These are phyloP conservation scores for Adelosebastes latens DNA, from an alignment of 2,797 vertebrate genomes.

Conservation along the genomic window DNA sequence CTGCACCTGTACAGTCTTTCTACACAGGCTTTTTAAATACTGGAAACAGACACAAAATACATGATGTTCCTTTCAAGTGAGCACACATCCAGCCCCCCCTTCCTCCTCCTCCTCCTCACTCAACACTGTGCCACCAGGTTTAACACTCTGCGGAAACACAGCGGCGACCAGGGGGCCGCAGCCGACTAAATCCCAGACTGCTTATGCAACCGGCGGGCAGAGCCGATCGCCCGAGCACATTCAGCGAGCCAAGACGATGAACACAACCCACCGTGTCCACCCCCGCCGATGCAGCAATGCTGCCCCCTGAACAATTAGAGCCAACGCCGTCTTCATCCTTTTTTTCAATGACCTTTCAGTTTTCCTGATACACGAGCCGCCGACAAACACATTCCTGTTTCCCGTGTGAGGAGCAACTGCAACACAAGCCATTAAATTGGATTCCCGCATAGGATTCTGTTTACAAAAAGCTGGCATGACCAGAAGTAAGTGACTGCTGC, in stretches of 20 bases:
- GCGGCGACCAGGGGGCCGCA: constrained; percentile 9
- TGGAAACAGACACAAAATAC: constrained; percentile 35
- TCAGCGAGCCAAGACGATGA: constrained; percentile 32
- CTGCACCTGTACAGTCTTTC: neutral
- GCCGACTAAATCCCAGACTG: constrained; percentile 45
- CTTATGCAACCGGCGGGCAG: constrained; percentile 56
- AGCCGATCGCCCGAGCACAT: constrained; percentile 14
- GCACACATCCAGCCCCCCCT: neutral
- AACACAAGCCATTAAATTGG: neutral
- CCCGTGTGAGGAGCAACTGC: neutral
- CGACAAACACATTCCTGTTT: neutral
- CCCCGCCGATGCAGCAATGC: neutral
- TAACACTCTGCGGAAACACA: constrained; percentile 34
- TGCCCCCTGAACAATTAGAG: constrained; percentile 19
- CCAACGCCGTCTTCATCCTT: neutral
- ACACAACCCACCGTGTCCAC: constrained; percentile 15
- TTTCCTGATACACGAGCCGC: neutral
- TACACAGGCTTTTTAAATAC: neutral
- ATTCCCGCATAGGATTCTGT: neutral
- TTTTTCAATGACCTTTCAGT: neutral
- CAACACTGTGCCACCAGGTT: constrained; percentile 36
- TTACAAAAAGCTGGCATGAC: neutral
- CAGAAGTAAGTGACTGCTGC: constrained; percentile 1
- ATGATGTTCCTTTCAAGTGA: constrained; percentile 32
- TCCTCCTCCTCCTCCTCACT: neutral